Conservation (phyloP, 1,140 invertebrate species). For the Trachymyrmex septentrionalis region DNA sequence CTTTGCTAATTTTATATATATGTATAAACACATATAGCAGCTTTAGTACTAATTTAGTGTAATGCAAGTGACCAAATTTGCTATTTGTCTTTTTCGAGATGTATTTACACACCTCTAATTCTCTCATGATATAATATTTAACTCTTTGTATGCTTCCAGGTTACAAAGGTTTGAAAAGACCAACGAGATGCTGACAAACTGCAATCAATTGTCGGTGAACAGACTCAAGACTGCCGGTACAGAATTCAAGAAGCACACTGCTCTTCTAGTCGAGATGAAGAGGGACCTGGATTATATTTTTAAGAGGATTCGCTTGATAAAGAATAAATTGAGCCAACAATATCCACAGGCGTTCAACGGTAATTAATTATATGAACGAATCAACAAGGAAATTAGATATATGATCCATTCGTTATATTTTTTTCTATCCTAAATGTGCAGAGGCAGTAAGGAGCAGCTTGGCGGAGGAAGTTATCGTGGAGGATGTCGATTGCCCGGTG, state of each 20-base stretch:
- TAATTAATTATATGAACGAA: conserved; percentile 76
- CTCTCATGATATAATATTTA: neutral
- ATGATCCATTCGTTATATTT: neutral
- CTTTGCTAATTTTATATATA: too few relatives aligned
- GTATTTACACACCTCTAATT: neutral
- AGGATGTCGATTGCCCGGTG: conserved; percentile 80
- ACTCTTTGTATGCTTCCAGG: conserved; percentile 88
- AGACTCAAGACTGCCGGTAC: conserved; percentile 93
- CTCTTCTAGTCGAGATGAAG: conserved; percentile 92
- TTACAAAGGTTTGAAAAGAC: conserved; percentile 98
- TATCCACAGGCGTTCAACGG: conserved; percentile 94
- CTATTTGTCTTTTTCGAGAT: neutral
- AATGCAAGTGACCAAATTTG: too few relatives aligned
- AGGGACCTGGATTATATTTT: conserved; percentile 93
- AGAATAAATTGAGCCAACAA: conserved; percentile 93
- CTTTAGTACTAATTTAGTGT: too few relatives aligned
- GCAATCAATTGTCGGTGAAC: conserved; percentile 94
- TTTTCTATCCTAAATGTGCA: conserved; percentile 72
- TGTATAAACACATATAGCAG: too few relatives aligned
- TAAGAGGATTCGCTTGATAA: conserved; percentile 92
- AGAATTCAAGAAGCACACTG: conserved; percentile 96
- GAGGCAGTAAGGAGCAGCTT: conserved; percentile 89
- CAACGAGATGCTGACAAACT: conserved; percentile 98
- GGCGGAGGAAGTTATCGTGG: conserved; percentile 87
- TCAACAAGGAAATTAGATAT: neutral